Conservation (phyloP, 2,113 vertebrate genomes). For the Anoura caudifer region DNA sequence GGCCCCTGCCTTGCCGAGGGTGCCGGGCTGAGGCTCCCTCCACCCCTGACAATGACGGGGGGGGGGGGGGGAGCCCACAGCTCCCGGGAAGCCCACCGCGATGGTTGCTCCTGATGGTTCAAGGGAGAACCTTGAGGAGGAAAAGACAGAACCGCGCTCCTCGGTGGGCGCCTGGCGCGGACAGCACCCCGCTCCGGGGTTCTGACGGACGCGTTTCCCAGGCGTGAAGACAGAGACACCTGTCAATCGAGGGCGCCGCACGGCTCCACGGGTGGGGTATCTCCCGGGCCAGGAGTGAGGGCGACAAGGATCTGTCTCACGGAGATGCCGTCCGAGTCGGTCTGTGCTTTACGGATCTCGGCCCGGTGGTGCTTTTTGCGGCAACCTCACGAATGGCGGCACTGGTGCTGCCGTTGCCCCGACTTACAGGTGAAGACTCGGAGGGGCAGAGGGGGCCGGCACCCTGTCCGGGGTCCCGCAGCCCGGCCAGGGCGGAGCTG, state of each 20-base stretch:
- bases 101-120: no score
- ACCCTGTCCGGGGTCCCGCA: background rate
- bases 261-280: no score
- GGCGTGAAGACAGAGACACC: rapidly evolving
- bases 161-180: rapidly evolving
- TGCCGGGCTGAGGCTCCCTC: background rate
- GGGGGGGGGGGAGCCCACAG: background rate
- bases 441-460: background rate
- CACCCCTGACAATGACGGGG: background rate
- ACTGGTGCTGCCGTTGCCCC: background rate
- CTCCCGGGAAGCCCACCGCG: rapidly evolving
- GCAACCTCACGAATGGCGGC: no score
- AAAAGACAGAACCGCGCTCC: rapidly evolving
- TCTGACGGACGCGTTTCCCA: rapidly evolving
- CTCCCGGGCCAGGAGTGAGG: no score
- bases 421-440: no score
- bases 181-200: rapidly evolving
- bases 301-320: no score
- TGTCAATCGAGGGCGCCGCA: no score
- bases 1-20: background rate
- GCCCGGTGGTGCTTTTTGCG: no score
- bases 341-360: rapidly evolving
- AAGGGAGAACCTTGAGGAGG: no score
- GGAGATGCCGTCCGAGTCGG: background rate
- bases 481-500: no score